Conservation (phyloP, 2,113 vertebrate species). For the Rynchops niger region DNA sequence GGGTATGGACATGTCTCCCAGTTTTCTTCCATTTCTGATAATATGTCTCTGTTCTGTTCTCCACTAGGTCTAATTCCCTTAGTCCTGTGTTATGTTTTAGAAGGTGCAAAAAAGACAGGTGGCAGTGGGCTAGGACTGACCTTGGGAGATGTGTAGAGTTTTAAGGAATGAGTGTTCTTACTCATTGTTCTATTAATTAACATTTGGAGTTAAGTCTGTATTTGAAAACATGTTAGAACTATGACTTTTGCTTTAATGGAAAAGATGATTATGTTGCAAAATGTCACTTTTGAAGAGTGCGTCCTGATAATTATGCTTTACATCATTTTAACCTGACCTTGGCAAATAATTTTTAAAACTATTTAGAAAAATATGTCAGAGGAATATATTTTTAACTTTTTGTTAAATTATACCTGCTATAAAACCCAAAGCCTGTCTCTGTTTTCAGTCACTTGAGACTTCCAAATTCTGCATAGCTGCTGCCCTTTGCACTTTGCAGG, state of each 20-base stretch:
- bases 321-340: neutral
- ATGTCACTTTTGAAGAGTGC: neutral
- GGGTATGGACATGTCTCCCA: neutral
- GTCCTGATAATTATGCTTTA: neutral
- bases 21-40: neutral
- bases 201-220: neutral
- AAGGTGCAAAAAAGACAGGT: neutral
- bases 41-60: neutral
- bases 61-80: neutral
- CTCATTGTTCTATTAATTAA: neutral
- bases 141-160: neutral
- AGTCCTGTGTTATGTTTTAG: neutral
- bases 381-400: neutral
- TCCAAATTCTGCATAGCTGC: neutral
- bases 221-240: neutral
- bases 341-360: neutral
- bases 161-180: neutral
- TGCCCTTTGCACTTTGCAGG: neutral
- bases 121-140: neutral
- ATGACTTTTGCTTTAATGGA: neutral
- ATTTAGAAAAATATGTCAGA: conserved; percentile 1
- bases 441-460: neutral
- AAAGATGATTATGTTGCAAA: neutral
- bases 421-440: neutral
- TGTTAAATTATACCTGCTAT: neutral